Percentiles rank a stretch among this genome's conserved stretches.
Conservation (phyloP, 2,797 vertebrate genomes). For the Crossoptilon crossoptilon region DNA sequence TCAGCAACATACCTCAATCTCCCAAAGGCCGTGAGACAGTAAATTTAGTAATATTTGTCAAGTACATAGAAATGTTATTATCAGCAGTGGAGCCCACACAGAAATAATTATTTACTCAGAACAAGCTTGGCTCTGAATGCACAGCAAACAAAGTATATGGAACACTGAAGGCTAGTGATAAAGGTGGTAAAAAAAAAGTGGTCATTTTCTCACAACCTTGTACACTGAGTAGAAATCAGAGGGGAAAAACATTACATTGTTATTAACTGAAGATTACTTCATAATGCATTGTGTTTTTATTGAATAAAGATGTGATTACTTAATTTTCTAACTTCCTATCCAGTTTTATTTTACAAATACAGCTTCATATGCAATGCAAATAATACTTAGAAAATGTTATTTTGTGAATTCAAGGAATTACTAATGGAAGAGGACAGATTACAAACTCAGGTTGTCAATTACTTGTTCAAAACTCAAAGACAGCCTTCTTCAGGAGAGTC, state of each 20-base stretch:
- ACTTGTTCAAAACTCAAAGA: neutral
- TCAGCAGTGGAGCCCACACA: neutral
- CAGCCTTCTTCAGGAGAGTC: neutral
- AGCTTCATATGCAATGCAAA: neutral
- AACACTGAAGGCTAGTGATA: neutral
- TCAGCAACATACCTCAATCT: neutral
- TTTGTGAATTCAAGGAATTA: neutral
- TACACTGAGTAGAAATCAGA: neutral
- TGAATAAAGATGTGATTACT: neutral
- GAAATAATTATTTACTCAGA: slow-evolving; percentile 20
- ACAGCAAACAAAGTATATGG: neutral
- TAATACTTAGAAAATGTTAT: neutral
- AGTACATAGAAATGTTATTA: neutral
- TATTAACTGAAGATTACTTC: neutral
- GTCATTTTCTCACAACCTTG: neutral
- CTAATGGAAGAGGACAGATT: neutral
- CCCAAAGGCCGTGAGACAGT: neutral
- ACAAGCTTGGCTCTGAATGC: neutral
- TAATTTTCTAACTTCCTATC: neutral
- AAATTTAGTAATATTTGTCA: neutral
- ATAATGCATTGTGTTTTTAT: neutral
- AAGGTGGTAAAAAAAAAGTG: neutral
- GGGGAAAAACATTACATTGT: neutral
- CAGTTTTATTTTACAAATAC: neutral
- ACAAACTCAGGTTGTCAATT: neutral